A percentile compares a stretch with the other conserved stretches of the same genome.
Evolutionary conservation across 2,888 invertebrate genomes (phyloP).

Genomic region (Cheilosia vulpina): DNA sequence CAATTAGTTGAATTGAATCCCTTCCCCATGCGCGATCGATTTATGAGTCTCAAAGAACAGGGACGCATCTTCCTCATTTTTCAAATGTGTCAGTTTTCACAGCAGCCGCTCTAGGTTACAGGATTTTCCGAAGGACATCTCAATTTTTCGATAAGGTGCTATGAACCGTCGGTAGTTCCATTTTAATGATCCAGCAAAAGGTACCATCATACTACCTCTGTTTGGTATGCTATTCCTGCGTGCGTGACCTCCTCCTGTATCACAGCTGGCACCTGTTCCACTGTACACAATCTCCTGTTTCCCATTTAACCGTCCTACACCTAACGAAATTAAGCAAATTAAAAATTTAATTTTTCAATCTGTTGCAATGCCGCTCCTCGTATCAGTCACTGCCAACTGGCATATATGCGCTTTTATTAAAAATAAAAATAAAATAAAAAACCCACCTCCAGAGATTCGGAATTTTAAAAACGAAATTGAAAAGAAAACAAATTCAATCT

Average conservation of each 20-base stretch:
- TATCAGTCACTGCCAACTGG: conserved; percentile 72
- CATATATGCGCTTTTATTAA: conserved; percentile 61
- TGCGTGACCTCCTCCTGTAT: conserved; percentile 41
- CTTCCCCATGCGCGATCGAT: conserved; percentile 39
- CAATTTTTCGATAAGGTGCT: conserved; percentile 29
- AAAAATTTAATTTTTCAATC: conserved; percentile 74
- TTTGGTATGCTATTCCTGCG: neutral
- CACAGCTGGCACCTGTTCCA: conserved; percentile 66
- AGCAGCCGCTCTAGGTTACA: conserved; percentile 30
- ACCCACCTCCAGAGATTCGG: conserved; percentile 1
- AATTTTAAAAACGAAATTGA: conserved; percentile 12
- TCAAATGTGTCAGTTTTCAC: conserved; percentile 59
- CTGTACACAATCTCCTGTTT: neutral
- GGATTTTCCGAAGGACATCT: conserved; percentile 55
- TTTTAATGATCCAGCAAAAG: conserved; percentile 2
- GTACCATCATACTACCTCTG: neutral
- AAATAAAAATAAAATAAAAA: conserved; percentile 11
- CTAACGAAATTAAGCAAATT: conserved; percentile 62
- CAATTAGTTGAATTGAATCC: conserved; percentile 61
- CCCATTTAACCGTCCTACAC: conserved; percentile 14
- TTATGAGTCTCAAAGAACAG: conserved; percentile 31
- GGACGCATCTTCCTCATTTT: conserved; percentile 1
- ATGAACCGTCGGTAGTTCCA: conserved; percentile 8
- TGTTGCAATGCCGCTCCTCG: conserved; percentile 55
- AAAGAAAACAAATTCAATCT: conserved; percentile 68